phyloP scores from a whole-genome alignment of 2,797 vertebrate species.

The Poecilia velifera region DNA sequence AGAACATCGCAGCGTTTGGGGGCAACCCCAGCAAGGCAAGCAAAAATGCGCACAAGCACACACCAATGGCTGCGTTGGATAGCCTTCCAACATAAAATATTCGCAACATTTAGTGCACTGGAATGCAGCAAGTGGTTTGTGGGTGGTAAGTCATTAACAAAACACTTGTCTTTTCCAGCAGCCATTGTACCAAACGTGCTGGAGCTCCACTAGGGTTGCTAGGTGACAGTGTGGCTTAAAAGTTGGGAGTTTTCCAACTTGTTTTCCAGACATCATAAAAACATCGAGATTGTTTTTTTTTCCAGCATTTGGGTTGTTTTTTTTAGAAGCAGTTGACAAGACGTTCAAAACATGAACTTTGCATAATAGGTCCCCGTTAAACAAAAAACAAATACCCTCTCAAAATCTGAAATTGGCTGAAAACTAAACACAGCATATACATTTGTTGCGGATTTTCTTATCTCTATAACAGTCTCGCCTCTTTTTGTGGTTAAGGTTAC shows the following conservation, averaged over 20 bases:
- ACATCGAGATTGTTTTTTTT: no score
- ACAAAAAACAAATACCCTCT: not conserved
- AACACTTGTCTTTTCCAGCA: no score
- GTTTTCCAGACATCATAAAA: no score
- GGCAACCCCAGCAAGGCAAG: slow-evolving; percentile 80
- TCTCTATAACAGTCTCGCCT: not conserved
- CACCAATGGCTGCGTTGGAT: not conserved
- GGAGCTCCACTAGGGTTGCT: no score
- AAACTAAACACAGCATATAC: not conserved
- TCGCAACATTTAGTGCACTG: not conserved
- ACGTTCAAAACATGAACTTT: no score
- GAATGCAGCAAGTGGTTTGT: not conserved
- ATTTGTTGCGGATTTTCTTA: not conserved
- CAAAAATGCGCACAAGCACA: not conserved
- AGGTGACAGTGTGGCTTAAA: no score
- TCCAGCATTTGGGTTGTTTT: no score
- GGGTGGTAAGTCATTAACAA: no score
- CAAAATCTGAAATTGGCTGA: not conserved
- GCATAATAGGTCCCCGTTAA: no score
- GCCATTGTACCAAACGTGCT: no score
- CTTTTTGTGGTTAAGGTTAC: slow-evolving; percentile 72
- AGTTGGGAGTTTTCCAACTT: no score
- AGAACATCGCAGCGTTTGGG: slow-evolving; percentile 80
- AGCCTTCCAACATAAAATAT: not conserved
- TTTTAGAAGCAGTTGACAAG: no score